Conservation (phyloP, 2,113 vertebrate species). For the Tympanuchus pallidicinctus region DNA sequence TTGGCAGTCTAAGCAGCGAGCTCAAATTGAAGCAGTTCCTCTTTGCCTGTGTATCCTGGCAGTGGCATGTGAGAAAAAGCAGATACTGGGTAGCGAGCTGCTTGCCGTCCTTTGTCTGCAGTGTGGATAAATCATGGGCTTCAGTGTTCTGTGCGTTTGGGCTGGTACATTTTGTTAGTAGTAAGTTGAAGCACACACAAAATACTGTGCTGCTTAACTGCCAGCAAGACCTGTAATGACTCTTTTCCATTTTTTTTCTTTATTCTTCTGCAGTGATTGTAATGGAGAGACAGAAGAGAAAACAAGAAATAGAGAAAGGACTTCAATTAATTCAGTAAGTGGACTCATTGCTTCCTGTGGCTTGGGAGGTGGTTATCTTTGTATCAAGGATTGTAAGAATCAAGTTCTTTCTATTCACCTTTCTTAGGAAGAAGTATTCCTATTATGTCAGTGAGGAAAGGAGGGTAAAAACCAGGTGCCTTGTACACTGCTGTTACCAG, state of each 20-base stretch:
- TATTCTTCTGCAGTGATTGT: conserved; percentile 74
- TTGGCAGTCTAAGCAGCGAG: not conserved
- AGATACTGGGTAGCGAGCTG: conserved; percentile 4
- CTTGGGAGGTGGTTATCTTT: not conserved
- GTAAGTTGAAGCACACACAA: conserved; percentile 24
- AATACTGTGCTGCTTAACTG: conserved; percentile 33
- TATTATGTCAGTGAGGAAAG: not conserved
- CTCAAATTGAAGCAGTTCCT: conserved; percentile 13
- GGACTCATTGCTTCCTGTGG: not conserved
- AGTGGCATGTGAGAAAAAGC: conserved; percentile 31
- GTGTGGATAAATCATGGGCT: conserved; percentile 12
- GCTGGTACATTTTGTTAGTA: conserved; percentile 52
- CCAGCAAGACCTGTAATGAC: conserved; percentile 27
- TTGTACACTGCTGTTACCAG: not conserved
- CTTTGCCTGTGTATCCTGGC: not conserved
- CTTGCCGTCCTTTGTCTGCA: not conserved
- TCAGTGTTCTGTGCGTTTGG: not conserved
- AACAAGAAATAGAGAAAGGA: conserved; percentile 89
- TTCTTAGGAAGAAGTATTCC: not conserved
- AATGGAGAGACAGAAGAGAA: conserved; percentile 87
- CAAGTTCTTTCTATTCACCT: not conserved
- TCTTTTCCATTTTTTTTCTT: conserved; percentile 2
- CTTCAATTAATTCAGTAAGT: conserved; percentile 94
- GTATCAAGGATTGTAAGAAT: not conserved
- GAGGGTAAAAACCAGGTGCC: not conserved